These are phyloP conservation scores for Pseudomyrmex gracilis DNA, from an alignment of 1,140 invertebrate genomes.

Conservation along the genomic window DNA sequence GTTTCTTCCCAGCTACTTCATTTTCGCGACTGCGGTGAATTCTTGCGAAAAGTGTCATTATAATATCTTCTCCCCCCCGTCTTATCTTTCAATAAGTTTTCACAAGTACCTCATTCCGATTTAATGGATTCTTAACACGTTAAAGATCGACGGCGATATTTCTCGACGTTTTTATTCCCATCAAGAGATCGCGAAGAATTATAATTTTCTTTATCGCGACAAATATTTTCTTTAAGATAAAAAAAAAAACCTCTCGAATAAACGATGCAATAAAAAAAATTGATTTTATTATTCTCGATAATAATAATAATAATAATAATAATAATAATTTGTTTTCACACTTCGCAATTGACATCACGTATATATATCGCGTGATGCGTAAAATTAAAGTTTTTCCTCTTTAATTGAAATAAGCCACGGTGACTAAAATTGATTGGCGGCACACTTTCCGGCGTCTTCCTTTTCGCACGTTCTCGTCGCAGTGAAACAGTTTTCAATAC, in stretches of 20 bases:
- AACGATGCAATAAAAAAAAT: background rate
- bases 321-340: background rate
- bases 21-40: conserved; percentile 26
- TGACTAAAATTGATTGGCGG: conserved; percentile 43
- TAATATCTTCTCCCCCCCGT: background rate
- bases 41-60: conserved; percentile 1
- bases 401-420: conserved; percentile 22
- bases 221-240: too few species aligned
- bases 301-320: background rate
- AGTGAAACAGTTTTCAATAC: conserved; percentile 49
- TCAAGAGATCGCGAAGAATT: background rate
- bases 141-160: background rate
- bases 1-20: conserved; percentile 25
- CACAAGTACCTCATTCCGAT: background rate
- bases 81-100: conserved; percentile 21
- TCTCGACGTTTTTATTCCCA: background rate
- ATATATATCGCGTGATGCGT: background rate
- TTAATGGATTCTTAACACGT: conserved; percentile 5
- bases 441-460: conserved; percentile 23
- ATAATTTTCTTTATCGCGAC: background rate
- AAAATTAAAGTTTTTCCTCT: conserved; percentile 20
- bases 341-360: background rate
- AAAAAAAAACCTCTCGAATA: too few species aligned
- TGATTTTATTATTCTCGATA: background rate
- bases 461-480: background rate